phyloP scores from a whole-genome alignment of 2,113 vertebrate genomes.

The Forbesichthys agassizii region DNA sequence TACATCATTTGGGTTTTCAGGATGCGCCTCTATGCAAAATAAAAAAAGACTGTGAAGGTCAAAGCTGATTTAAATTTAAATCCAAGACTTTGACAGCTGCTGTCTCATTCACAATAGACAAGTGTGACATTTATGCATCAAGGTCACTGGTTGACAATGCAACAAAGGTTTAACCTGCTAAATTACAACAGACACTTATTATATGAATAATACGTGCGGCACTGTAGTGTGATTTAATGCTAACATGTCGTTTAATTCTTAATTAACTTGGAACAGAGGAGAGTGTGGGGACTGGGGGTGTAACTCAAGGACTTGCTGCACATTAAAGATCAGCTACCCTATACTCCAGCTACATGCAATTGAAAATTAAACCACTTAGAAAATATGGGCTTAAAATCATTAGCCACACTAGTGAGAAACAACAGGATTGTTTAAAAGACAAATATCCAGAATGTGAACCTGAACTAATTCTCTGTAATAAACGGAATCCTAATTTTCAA shows the following conservation, averaged over 20 bases:
- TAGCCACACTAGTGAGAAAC: no score
- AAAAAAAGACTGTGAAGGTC: slow-evolving; percentile 31
- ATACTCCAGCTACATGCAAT: slow-evolving; percentile 3
- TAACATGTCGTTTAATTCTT: slow-evolving; percentile 70
- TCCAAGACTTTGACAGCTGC: slow-evolving; percentile 34
- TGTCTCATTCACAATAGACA: slow-evolving; percentile 47
- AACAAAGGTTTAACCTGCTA: slow-evolving; percentile 70
- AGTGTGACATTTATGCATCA: slow-evolving; percentile 62
- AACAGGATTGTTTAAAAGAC: not conserved
- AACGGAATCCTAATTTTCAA: not conserved
- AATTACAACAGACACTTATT: slow-evolving; percentile 63
- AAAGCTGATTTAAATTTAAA: slow-evolving; percentile 42
- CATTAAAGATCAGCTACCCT: slow-evolving; percentile 39
- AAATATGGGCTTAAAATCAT: no score
- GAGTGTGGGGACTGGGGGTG: slow-evolving; percentile 24
- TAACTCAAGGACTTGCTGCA: slow-evolving; percentile 57
- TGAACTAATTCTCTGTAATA: not conserved
- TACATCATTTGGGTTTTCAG: slow-evolving; percentile 42
- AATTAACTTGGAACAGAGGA: slow-evolving; percentile 69
- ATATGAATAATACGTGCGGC: slow-evolving; percentile 40
- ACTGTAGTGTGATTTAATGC: slow-evolving; percentile 70
- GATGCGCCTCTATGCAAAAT: slow-evolving; percentile 36
- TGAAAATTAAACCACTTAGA: not conserved
- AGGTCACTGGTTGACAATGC: slow-evolving; percentile 67
- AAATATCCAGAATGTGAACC: not conserved